These are phyloP conservation scores for Eudemis profundana DNA, from an alignment of 2,888 invertebrate species.

Conservation along the genomic window DNA sequence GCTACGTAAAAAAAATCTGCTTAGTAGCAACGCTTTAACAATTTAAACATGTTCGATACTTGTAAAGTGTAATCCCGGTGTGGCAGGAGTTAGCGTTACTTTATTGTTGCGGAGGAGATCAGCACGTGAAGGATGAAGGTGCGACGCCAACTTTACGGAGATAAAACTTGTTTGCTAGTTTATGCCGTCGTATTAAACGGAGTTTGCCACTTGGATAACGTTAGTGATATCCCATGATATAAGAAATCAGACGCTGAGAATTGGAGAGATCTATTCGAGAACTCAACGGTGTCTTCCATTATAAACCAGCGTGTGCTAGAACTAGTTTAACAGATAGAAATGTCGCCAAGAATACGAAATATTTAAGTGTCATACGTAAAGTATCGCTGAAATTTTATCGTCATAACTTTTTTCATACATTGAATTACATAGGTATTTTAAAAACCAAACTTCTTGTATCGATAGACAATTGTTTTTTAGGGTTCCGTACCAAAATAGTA, in stretches of 20 bases:
- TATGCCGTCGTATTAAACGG: conserved; percentile 56
- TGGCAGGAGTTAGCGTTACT: conserved; percentile 58
- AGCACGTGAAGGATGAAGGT: conserved; percentile 81
- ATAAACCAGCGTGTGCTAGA: not conserved
- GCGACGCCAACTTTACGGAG: conserved; percentile 72
- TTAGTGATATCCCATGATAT: conserved; percentile 37
- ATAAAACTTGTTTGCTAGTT: conserved; percentile 82
- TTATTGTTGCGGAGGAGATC: conserved; percentile 74
- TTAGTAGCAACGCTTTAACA: conserved; percentile 28
- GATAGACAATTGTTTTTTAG: no score
- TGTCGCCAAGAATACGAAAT: no score
- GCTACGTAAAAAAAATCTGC: conserved; percentile 12
- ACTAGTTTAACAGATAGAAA: no score
- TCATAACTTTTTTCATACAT: no score
- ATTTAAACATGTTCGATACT: conserved; percentile 47
- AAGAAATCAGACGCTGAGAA: conserved; percentile 14
- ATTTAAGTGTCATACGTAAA: no score
- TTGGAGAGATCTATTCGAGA: conserved; percentile 12
- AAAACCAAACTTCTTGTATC: no score
- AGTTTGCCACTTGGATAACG: conserved; percentile 54
- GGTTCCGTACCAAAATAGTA: no score
- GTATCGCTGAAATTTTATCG: no score
- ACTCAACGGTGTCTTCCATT: not conserved
- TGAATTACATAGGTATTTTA: no score
- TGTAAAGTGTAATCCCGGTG: conserved; percentile 62